phyloP scores from a whole-genome alignment of 1,140 invertebrate genomes.

The Drosophila pallidifrons region DNA sequence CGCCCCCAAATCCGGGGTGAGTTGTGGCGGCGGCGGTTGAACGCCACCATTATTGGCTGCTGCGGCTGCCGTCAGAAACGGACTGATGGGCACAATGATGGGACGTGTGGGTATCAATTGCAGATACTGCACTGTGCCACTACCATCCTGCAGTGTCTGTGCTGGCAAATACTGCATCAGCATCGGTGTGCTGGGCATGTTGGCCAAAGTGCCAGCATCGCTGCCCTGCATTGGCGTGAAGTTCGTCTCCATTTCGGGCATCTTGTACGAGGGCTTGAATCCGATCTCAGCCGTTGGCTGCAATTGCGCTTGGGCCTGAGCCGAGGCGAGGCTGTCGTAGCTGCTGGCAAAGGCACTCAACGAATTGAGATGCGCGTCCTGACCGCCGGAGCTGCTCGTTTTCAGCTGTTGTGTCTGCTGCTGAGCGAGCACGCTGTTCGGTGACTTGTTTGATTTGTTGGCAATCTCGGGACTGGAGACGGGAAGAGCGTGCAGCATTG shows the following conservation, averaged over 20 bases:
- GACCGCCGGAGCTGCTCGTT: slow-evolving; percentile 10
- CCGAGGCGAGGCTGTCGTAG: slow-evolving; percentile 52
- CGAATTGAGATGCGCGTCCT: slow-evolving; percentile 74
- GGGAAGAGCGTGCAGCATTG: slow-evolving; percentile 34
- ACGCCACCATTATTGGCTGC: slow-evolving; percentile 6
- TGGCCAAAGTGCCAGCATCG: slow-evolving; percentile 35
- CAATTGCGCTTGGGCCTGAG: slow-evolving; percentile 38
- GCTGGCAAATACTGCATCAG: slow-evolving; percentile 86
- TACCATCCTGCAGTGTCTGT: slow-evolving; percentile 65
- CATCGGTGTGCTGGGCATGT: slow-evolving; percentile 85
- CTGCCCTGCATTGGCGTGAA: slow-evolving; percentile 75
- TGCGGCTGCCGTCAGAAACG: slow-evolving; percentile 52
- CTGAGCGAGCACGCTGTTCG: slow-evolving; percentile 58
- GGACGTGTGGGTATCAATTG: slow-evolving; percentile 82
- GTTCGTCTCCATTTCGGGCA: slow-evolving; percentile 81
- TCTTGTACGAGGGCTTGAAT: slow-evolving; percentile 81
- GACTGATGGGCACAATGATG: slow-evolving; percentile 81
- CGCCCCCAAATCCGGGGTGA: slow-evolving; percentile 7
- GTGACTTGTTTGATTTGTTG: slow-evolving; percentile 59
- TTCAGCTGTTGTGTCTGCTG: slow-evolving; percentile 52
- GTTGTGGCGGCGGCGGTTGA: slow-evolving; percentile 2
- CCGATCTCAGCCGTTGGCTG: slow-evolving; percentile 36
- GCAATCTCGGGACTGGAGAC: slow-evolving; percentile 75
- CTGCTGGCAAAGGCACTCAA: slow-evolving; percentile 73
- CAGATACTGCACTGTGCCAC: slow-evolving; percentile 73